A percentile compares a stretch with the other conserved stretches of the same genome.
phyloP scores from a whole-genome alignment of 2,888 invertebrate genomes.

The Panzeria rudis region DNA sequence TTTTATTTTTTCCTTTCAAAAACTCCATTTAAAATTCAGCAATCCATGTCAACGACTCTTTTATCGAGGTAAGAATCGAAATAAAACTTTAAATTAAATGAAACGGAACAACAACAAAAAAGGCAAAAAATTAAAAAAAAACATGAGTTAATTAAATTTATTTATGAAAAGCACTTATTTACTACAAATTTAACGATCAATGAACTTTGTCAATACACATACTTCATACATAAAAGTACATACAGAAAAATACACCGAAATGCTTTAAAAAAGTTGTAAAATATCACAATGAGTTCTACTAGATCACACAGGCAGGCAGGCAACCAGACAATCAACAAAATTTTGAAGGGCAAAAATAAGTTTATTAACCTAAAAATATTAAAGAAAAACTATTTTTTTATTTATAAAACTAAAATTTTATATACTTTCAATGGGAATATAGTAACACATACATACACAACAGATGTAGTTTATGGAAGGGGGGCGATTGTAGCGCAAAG shows the following conservation, averaged over 20 bases:
- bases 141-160: conserved; percentile 57
- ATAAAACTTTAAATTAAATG: conserved; percentile 67
- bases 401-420: neutral
- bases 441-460: neutral
- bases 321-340: conserved; percentile 5
- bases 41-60: conserved; percentile 62
- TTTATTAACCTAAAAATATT: conserved; percentile 67
- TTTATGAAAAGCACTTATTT: conserved; percentile 61
- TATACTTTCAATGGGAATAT: neutral
- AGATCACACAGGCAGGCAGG: conserved; percentile 19
- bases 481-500: neutral
- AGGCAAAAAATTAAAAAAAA: conserved; percentile 10
- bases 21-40: conserved; percentile 1
- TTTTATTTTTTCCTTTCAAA: neutral
- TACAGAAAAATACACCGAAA: conserved; percentile 16
- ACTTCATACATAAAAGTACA: conserved; percentile 6
- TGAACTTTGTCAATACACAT: conserved; percentile 53
- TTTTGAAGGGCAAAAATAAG: conserved; percentile 64
- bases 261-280: conserved; percentile 34
- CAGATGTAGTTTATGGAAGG: conserved; percentile 13
- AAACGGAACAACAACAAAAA: conserved; percentile 28
- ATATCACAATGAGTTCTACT: conserved; percentile 30
- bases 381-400: conserved; percentile 32
- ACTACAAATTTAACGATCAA: conserved; percentile 56
- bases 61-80: conserved; percentile 68